Evolutionary conservation across 2,113 vertebrate species (phyloP).

Genomic region (Mellivora capensis): DNA sequence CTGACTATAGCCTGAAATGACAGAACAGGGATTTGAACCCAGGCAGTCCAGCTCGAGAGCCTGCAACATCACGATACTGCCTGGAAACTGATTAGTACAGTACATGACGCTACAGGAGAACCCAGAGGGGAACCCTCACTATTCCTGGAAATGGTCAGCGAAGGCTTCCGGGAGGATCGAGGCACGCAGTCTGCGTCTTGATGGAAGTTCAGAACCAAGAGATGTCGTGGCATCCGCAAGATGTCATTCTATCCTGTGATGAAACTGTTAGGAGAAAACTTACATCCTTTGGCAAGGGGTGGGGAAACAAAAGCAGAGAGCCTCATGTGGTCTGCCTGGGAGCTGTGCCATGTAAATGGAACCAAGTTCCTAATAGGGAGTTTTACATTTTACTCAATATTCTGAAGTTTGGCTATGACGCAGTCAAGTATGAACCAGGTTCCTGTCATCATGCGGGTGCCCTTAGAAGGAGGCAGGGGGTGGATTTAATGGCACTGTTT

Average conservation of each 20-base stretch:
- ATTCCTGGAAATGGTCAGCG: slow-evolving; percentile 51
- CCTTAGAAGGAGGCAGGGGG: background rate
- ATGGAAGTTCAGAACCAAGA: slow-evolving; percentile 20
- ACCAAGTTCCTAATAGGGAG: slow-evolving; percentile 40
- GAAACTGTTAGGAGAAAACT: slow-evolving; percentile 44
- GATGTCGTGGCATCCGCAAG: slow-evolving; percentile 22
- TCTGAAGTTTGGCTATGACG: slow-evolving; percentile 25
- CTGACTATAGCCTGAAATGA: background rate
- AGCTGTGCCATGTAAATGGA: slow-evolving; percentile 48
- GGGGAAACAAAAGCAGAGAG: background rate
- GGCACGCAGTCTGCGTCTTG: background rate
- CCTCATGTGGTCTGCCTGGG: slow-evolving; percentile 48
- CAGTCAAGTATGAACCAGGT: slow-evolving; percentile 14
- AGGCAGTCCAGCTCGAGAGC: background rate
- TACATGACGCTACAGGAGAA: background rate
- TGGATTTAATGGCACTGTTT: slow-evolving; percentile 39
- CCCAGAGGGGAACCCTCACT: background rate
- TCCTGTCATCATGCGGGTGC: slow-evolving; percentile 28
- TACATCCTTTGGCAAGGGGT: background rate
- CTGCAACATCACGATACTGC: background rate
- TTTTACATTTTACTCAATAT: slow-evolving; percentile 73
- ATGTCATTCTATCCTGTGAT: slow-evolving; percentile 14
- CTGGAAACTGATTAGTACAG: slow-evolving; percentile 31
- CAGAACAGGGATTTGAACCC: slow-evolving; percentile 12
- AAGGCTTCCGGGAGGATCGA: slow-evolving; percentile 11